Conservation (phyloP, 2,113 vertebrate genomes). For the Abramis brama region DNA sequence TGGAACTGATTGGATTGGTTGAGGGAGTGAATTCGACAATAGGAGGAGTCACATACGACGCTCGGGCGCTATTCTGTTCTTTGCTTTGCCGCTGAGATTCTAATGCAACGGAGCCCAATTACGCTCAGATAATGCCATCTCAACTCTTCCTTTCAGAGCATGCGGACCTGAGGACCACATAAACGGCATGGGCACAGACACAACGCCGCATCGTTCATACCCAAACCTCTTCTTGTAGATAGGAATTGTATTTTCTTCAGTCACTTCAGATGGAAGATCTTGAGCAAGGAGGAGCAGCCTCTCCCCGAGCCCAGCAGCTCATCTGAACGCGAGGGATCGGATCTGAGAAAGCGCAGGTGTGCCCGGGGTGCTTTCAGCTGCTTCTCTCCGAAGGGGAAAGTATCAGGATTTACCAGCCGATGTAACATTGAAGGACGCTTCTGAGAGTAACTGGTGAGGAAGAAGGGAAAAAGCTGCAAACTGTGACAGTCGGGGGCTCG, state of each 20-base stretch:
- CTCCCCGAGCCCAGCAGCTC: constrained; percentile 50
- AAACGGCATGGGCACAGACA: constrained; percentile 63
- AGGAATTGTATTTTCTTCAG: constrained; percentile 57
- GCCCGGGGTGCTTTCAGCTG: constrained; percentile 53
- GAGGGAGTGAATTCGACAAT: constrained; percentile 61
- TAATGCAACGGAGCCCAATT: constrained; percentile 53
- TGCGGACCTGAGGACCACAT: constrained; percentile 41
- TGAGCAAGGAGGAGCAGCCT: constrained; percentile 64
- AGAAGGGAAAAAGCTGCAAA: constrained; percentile 44
- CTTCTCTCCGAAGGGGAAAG: background rate
- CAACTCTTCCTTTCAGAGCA: constrained; percentile 30
- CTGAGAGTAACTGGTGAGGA: constrained; percentile 35
- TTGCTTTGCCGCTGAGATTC: constrained; percentile 74
- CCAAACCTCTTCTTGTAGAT: constrained; percentile 67
- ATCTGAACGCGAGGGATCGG: constrained; percentile 41
- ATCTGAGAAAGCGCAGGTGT: constrained; percentile 56
- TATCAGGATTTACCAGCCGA: constrained; percentile 24
- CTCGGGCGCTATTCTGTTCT: constrained; percentile 75
- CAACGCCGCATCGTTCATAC: constrained; percentile 61
- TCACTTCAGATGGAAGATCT: constrained; percentile 62
- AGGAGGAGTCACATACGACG: constrained; percentile 78
- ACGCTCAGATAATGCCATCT: constrained; percentile 45
- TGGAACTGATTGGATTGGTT: constrained; percentile 45
- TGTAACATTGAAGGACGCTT: constrained; percentile 46
- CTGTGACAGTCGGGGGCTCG: constrained; percentile 57